Evolutionary conservation across 2,797 vertebrate genomes (phyloP).

Genomic region (Falco berigora): DNA sequence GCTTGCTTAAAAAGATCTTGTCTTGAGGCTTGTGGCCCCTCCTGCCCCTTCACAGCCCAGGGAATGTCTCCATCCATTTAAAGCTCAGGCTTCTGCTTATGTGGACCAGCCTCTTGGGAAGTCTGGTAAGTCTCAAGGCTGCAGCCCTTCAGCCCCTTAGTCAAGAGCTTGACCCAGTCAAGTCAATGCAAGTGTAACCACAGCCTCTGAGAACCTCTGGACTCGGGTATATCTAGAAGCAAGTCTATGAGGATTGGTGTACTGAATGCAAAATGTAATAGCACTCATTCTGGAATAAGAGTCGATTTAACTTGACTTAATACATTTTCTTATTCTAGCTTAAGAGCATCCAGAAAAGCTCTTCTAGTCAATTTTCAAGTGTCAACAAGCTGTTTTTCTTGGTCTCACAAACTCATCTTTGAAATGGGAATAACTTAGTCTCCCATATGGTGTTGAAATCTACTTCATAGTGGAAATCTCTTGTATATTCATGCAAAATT

Average conservation of each 20-base stretch:
- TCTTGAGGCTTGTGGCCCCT: not conserved
- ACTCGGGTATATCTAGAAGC: not conserved
- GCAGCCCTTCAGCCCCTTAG: not conserved
- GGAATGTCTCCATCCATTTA: not conserved
- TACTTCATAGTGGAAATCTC: conserved; percentile 36
- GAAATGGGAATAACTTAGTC: conserved; percentile 57
- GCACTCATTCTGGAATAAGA: not conserved
- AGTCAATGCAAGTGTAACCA: not conserved
- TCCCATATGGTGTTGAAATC: conserved; percentile 58
- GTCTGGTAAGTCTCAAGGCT: not conserved
- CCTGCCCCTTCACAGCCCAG: not conserved
- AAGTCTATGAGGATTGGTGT: not conserved
- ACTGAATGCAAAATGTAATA: not conserved
- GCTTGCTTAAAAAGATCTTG: not conserved
- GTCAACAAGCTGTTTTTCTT: conserved; percentile 58
- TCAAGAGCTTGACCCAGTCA: not conserved
- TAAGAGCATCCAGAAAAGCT: conserved; percentile 42
- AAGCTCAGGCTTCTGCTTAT: not conserved
- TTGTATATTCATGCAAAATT: conserved; percentile 53
- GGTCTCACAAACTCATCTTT: conserved; percentile 44
- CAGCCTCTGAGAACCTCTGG: not conserved
- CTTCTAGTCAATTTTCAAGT: conserved; percentile 44
- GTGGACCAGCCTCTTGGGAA: not conserved
- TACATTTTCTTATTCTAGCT: conserved; percentile 19
- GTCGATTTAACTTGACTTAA: conserved; percentile 26